Conservation (phyloP, 2,888 invertebrate genomes). For the Acleris holmiana region DNA sequence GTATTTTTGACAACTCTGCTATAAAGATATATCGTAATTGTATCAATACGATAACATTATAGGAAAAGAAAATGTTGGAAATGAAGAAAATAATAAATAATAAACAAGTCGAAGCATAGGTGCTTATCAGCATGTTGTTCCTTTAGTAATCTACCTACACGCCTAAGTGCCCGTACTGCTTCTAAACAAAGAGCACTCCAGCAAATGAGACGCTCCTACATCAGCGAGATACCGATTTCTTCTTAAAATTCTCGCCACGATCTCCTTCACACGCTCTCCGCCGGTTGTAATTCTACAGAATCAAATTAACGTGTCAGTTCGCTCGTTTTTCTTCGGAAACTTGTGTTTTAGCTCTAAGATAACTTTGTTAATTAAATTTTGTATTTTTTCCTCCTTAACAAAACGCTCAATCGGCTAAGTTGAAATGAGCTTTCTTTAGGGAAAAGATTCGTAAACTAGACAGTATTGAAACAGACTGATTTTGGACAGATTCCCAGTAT, state of each 20-base stretch:
- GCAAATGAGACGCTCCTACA: conserved; percentile 31
- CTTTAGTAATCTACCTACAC: too few species aligned
- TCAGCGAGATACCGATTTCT: conserved; percentile 28
- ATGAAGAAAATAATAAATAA: too few species aligned
- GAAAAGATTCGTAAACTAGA: conserved; percentile 50
- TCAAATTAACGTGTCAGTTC: conserved; percentile 80
- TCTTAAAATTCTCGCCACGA: conserved; percentile 66
- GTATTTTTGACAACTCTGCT: too few species aligned
- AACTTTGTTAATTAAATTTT: conserved; percentile 84
- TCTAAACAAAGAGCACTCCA: conserved; percentile 15
- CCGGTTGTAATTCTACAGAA: conserved; percentile 75
- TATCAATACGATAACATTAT: too few species aligned
- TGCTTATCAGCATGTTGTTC: too few species aligned
- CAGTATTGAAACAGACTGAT: conserved; percentile 6
- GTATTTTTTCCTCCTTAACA: conserved; percentile 60
- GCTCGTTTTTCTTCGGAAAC: conserved; percentile 80
- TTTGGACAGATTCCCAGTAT: conserved; percentile 16
- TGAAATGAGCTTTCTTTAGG: conserved; percentile 61
- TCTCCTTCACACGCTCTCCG: conserved; percentile 64
- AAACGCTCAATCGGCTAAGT: conserved; percentile 54
- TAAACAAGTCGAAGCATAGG: too few species aligned
- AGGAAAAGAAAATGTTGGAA: too few species aligned
- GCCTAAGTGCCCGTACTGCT: neutral
- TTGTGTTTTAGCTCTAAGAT: conserved; percentile 78
- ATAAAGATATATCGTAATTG: too few species aligned